phyloP scores from a whole-genome alignment of 2,888 invertebrate genomes.

The Caenorhabditis zanzibari region DNA sequence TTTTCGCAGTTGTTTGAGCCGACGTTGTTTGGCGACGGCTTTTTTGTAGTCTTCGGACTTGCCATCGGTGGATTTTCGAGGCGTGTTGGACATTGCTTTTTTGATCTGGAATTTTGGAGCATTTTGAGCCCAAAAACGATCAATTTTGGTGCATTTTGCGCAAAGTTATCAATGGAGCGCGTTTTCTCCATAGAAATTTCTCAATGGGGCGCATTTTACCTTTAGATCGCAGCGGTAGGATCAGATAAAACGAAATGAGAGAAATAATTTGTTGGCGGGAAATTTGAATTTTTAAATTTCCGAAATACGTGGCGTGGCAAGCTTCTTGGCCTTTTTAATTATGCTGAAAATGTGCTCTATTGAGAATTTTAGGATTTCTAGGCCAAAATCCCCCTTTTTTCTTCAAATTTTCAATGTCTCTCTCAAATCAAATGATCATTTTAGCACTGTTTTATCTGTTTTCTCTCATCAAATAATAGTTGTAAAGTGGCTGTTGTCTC shows the following conservation, averaged over 20 bases:
- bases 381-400: neutral
- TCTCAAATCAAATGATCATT: conserved; percentile 50
- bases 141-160: too few species aligned
- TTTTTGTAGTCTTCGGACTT: conserved; percentile 39
- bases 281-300: too few species aligned
- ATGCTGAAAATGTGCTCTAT: too few species aligned
- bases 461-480: conserved; percentile 1
- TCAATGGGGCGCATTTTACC: too few species aligned
- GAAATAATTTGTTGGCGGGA: too few species aligned
- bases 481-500: conserved; percentile 38
- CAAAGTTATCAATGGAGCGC: too few species aligned
- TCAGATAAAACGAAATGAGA: too few species aligned
- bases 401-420: neutral
- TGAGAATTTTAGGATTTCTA: neutral
- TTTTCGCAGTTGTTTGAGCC: conserved; percentile 25
- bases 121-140: neutral
- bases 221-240: too few species aligned
- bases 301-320: too few species aligned
- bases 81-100: neutral
- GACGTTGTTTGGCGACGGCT: conserved; percentile 39
- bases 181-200: too few species aligned
- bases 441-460: conserved; percentile 26
- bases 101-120: conserved; percentile 2
- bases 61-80: conserved; percentile 10
- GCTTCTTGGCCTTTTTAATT: too few species aligned